Evolutionary conservation across 2,888 invertebrate genomes (phyloP).

Genomic region (Barypeithes pellucidus): DNA sequence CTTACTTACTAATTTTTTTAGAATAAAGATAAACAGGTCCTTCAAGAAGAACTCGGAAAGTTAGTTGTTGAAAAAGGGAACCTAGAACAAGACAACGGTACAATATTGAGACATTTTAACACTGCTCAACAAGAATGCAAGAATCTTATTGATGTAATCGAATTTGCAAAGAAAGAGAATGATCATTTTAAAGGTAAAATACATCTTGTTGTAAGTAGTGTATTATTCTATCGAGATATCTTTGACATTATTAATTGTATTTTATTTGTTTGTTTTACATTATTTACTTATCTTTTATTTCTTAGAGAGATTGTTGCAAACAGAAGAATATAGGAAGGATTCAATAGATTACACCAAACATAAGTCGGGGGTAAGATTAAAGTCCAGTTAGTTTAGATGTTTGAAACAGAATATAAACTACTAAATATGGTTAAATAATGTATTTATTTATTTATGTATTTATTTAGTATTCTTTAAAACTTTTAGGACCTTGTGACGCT

Average conservation of each 20-base stretch:
- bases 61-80: constrained; percentile 55
- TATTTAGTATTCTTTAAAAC: not conserved
- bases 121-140: constrained; percentile 63
- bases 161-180: constrained; percentile 62
- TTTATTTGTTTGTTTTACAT: too few species aligned
- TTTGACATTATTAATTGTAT: too few species aligned
- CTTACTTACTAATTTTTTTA: too few species aligned
- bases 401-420: too few species aligned
- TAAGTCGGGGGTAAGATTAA: constrained; percentile 53
- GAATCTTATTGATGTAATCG: constrained; percentile 61
- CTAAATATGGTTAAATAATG: too few species aligned
- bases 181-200: constrained; percentile 62
- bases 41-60: constrained; percentile 60
- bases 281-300: too few species aligned
- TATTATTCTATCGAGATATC: too few species aligned
- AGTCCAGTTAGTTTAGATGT: too few species aligned
- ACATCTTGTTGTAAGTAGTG: too few species aligned
- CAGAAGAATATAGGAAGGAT: not conserved
- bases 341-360: constrained; percentile 30
- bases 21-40: constrained; percentile 59
- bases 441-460: too few species aligned
- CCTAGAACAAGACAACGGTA: constrained; percentile 58
- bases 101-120: constrained; percentile 60
- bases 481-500: constrained; percentile 57
- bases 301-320: constrained; percentile 56